Conservation (phyloP, 2,888 invertebrate species). For the Spatulosminthurus flaviceps region DNA sequence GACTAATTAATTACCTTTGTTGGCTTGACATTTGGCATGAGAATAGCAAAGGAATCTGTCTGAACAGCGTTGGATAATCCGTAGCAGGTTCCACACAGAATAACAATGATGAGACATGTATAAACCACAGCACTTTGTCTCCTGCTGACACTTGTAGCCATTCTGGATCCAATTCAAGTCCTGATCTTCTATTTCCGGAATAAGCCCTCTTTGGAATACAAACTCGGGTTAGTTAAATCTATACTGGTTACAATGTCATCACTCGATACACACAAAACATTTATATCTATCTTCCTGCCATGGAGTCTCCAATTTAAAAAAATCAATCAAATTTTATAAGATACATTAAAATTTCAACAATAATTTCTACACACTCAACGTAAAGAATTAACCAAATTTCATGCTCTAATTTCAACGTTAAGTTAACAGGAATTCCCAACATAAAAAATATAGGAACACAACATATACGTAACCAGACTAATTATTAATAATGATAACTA, state of each 20-base stretch:
- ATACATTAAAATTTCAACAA: no score
- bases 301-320: no score
- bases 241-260: neutral
- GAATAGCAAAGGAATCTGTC: constrained; percentile 66
- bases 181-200: neutral
- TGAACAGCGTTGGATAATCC: constrained; percentile 46
- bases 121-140: neutral
- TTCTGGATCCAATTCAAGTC: neutral
- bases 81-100: constrained; percentile 28
- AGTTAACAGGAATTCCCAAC: no score
- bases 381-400: no score
- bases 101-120: constrained; percentile 30
- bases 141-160: constrained; percentile 2
- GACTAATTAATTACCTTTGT: constrained; percentile 73
- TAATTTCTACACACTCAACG: no score
- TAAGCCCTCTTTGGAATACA: neutral
- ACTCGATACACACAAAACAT: neutral
- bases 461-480: no score
- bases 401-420: no score
- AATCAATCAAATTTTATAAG: no score
- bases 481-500: no score
- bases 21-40: constrained; percentile 85
- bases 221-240: neutral
- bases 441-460: no score
- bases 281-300: neutral